These are phyloP conservation scores for Chiridota heheva DNA, from an alignment of 35 echinoderm and acorn worm species.

Conservation along the genomic window DNA sequence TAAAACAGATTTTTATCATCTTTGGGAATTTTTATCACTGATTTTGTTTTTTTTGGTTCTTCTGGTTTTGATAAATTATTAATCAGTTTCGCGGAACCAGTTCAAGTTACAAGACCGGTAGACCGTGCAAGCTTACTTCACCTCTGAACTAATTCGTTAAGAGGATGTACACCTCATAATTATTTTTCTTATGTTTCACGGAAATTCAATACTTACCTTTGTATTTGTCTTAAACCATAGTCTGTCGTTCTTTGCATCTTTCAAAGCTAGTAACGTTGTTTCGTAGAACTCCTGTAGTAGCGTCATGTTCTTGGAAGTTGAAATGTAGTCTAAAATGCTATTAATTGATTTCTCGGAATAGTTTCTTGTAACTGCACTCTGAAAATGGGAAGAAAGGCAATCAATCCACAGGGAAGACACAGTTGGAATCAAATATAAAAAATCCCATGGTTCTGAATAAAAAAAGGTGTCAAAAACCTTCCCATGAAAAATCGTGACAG, in stretches of 20 bases:
- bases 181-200: neutral
- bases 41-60: too few relatives aligned
- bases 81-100: too few relatives aligned
- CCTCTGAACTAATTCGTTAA: too few relatives aligned
- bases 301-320: slow-evolving; percentile 97
- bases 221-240: slow-evolving; percentile 99
- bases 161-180: neutral
- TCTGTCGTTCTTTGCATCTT: slow-evolving; percentile 98
- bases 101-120: too few relatives aligned
- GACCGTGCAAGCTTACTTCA: too few relatives aligned
- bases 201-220: slow-evolving; percentile 61
- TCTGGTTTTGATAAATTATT: too few relatives aligned
- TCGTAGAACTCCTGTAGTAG: slow-evolving; percentile 98
- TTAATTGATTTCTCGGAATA: slow-evolving; percentile 99
- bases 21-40: too few relatives aligned
- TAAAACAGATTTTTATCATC: too few relatives aligned
- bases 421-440: neutral
- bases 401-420: neutral
- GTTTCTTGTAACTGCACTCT: slow-evolving; percentile 99
- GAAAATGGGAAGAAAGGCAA: neutral
- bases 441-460: neutral
- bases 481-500: too few relatives aligned
- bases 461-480: too few relatives aligned
- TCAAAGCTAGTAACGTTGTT: slow-evolving; percentile 92
- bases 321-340: slow-evolving; percentile 97